Evolutionary conservation across 2,113 vertebrate genomes (phyloP).

Genomic region (Amia ocellicauda): DNA sequence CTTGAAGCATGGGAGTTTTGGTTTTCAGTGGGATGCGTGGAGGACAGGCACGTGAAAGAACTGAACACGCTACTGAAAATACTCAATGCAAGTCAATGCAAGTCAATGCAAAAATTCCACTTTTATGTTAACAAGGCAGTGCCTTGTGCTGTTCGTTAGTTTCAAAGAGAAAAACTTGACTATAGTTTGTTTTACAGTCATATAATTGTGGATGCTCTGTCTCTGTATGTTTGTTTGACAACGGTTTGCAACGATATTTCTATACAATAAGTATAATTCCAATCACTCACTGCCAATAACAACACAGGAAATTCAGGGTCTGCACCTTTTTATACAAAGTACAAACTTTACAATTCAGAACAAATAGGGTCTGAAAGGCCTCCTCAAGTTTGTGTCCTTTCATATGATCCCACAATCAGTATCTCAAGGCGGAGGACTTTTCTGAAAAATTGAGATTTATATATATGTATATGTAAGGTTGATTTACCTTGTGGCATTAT

Average conservation of each 20-base stretch:
- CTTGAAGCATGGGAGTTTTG: constrained; percentile 35
- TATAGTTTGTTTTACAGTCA: constrained; percentile 55
- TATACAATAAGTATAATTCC: constrained; percentile 23
- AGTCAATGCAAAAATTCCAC: constrained; percentile 76
- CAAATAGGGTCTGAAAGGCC: too few species aligned
- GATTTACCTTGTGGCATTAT: constrained; percentile 26
- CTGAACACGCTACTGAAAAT: constrained; percentile 75
- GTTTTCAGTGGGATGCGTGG: neutral
- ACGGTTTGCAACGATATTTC: neutral
- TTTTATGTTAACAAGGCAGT: constrained; percentile 54
- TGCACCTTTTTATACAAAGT: constrained; percentile 28
- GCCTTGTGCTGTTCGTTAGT: constrained; percentile 64
- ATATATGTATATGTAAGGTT: neutral
- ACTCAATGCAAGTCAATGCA: constrained; percentile 94
- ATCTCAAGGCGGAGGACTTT: constrained; percentile 38
- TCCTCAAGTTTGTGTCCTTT: too few species aligned
- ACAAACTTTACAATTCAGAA: constrained; percentile 51
- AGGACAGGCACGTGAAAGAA: too few species aligned
- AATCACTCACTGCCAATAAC: constrained; percentile 30
- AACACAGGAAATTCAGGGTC: constrained; percentile 48
- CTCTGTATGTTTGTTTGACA: constrained; percentile 12
- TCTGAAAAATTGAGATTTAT: constrained; percentile 36
- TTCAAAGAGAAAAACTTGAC: constrained; percentile 75
- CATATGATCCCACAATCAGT: constrained; percentile 47
- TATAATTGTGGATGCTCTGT: constrained; percentile 30